A percentile compares a stretch with the other conserved stretches of the same genome.
Evolutionary conservation across 92 coral and sea anemone species (phyloP).

Genomic region (Phymanthus crucifer): DNA sequence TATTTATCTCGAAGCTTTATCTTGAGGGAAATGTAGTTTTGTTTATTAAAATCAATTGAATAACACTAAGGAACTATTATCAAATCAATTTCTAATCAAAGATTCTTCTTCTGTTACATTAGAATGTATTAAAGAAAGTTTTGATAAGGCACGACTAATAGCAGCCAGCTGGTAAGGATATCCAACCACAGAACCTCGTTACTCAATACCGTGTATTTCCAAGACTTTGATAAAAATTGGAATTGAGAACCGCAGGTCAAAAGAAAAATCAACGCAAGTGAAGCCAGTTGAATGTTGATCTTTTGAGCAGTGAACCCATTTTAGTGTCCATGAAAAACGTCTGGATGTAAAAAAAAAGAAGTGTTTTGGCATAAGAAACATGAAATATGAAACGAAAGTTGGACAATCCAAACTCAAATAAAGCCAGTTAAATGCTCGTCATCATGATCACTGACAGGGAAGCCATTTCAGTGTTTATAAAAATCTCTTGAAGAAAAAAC

Average conservation of each 20-base stretch:
- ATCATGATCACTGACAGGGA: neutral
- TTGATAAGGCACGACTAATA: neutral
- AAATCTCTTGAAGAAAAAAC: neutral
- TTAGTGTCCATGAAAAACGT: neutral
- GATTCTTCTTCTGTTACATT: neutral
- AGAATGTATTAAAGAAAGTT: neutral
- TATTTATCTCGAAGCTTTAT: neutral
- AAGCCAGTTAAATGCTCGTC: neutral
- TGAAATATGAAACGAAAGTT: neutral
- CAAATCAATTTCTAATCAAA: neutral
- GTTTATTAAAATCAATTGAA: neutral
- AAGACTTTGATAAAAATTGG: neutral
- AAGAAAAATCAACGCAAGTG: neutral
- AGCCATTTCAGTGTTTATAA: neutral
- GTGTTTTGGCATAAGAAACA: neutral
- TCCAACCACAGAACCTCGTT: neutral
- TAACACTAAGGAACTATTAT: neutral
- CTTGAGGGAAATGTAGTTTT: neutral
- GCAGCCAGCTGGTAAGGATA: neutral
- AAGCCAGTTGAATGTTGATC: neutral
- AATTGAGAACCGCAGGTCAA: neutral
- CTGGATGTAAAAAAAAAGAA: neutral
- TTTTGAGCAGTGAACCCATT: neutral
- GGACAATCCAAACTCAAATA: too few species aligned
- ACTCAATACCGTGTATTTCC: neutral